Evolutionary conservation across 2,888 invertebrate species (phyloP).

Genomic region (Amiota communis): DNA sequence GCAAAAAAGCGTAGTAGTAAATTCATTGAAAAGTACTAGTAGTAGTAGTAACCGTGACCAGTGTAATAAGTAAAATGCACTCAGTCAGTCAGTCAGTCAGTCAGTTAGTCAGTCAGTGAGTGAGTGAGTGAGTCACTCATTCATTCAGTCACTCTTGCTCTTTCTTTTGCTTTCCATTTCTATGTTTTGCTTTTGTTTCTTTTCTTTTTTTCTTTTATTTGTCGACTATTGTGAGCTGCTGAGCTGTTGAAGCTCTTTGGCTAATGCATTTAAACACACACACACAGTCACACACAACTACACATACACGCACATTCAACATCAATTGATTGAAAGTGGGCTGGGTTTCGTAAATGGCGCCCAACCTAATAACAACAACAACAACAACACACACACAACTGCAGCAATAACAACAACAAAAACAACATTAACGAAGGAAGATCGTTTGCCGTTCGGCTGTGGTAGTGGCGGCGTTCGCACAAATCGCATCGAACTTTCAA

Average conservation of each 20-base stretch:
- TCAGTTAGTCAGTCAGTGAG: background rate
- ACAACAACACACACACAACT: slow-evolving; percentile 36
- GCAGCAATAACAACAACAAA: slow-evolving; percentile 43
- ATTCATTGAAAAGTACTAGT: no score
- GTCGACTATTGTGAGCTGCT: background rate
- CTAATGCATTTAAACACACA: slow-evolving; percentile 18
- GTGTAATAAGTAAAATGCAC: no score
- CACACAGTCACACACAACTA: slow-evolving; percentile 23
- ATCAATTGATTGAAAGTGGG: slow-evolving; percentile 49
- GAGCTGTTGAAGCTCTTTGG: background rate
- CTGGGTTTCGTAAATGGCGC: slow-evolving; percentile 44
- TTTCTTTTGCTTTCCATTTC: background rate
- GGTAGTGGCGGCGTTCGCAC: background rate
- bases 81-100: background rate
- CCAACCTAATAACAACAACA: slow-evolving; percentile 22
- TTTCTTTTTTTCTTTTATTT: background rate
- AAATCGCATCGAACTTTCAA: slow-evolving; percentile 16
- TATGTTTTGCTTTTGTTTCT: background rate
- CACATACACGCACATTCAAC: slow-evolving; percentile 31
- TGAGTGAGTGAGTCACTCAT: background rate
- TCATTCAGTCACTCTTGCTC: background rate
- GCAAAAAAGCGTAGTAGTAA: no score
- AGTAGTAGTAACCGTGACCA: no score
- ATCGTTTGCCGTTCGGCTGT: slow-evolving; percentile 35
- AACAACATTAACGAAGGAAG: slow-evolving; percentile 35